Evolutionary conservation across 2,888 invertebrate species (phyloP).

Genomic region (Morpho helenor): DNA sequence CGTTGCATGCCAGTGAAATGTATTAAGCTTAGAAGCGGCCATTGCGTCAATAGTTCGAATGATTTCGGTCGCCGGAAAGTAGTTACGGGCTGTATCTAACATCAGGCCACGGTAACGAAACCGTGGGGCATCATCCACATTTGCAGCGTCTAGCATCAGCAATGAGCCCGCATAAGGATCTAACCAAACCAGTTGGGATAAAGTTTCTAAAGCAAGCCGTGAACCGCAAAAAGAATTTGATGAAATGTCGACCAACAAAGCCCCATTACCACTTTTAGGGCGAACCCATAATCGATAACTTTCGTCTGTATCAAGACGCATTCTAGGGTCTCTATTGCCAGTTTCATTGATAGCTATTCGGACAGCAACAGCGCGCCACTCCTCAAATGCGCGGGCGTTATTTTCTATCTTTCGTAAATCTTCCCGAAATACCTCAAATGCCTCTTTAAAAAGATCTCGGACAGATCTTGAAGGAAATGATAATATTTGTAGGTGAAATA

Average conservation of each 20-base stretch:
- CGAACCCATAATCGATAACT: constrained; percentile 82
- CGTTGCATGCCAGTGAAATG: constrained; percentile 93
- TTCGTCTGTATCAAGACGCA: constrained; percentile 84
- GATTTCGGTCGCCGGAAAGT: constrained; percentile 84
- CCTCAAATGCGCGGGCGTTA: constrained; percentile 43
- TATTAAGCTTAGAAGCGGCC: constrained; percentile 92
- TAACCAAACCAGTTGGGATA: constrained; percentile 88
- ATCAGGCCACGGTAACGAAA: constrained; percentile 90
- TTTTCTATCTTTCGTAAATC: constrained; percentile 64
- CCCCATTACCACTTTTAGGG: constrained; percentile 54
- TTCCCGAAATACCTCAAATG: constrained; percentile 67
- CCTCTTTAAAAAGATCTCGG: constrained; percentile 53
- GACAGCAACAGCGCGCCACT: constrained; percentile 60
- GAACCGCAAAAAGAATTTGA: constrained; percentile 86
- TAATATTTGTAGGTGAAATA: constrained; percentile 64
- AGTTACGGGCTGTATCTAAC: constrained; percentile 93
- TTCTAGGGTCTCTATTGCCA: constrained; percentile 64
- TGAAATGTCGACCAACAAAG: constrained; percentile 77
- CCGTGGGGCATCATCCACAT: constrained; percentile 86
- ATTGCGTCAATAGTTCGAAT: constrained; percentile 89
- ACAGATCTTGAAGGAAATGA: constrained; percentile 48
- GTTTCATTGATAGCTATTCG: constrained; percentile 65
- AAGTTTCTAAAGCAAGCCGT: constrained; percentile 85
- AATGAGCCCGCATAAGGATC: constrained; percentile 80
- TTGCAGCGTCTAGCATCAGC: constrained; percentile 81